Base-by-base conservation (phyloP, 2,888 invertebrate species). In the Catotricha subobsoleta region DNA sequence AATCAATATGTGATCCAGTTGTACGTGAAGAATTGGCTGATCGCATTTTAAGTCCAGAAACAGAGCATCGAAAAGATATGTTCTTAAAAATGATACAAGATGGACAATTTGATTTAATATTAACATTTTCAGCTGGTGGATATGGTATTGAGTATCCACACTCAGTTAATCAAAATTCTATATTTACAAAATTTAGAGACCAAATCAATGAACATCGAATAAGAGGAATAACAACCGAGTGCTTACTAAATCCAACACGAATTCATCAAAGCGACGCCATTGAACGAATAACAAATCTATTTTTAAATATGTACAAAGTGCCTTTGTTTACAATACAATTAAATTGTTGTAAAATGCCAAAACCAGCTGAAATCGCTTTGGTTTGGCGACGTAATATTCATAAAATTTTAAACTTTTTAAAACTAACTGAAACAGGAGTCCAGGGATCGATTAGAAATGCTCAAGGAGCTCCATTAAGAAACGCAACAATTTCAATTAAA, bases 261-360 rank as follows among this genome's bases (percentile, higher is more conserved):
- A 33, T 19, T 13, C 42, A 42, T 34, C 33, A 31, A 12, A 6
- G 16, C n/a, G 25, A 27, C n/a, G 19, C 38, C 12, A 9, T 42
- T 16, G 34, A 42, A 33, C 63, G 69, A 27, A 51, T 74, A 47
- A 70, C 71, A 5, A 74, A 71, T 55, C 60, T 68, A 40, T 55
- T 83, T 13, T 71, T 69, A 46, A 69, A 72, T 21, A 67, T 72
- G 51, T 79, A 70, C 49, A 66, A 71, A 40, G 67, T 72, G 2
- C 77, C 82, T 1, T 65, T 81, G 54, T 65, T 80, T 38, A 75
- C 80, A 0, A 68, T 77, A 3, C 79, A 82, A 15, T 58, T 90
- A 20, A 76, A 77, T 41, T 90, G 90, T 52, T 90, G 90, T 54
- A 80, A 80, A 49, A 83, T 82, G 70, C 88, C 90, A 0, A 52